Base-by-base conservation (phyloP, 2,113 vertebrate species). In the Dromas ardeola region DNA sequence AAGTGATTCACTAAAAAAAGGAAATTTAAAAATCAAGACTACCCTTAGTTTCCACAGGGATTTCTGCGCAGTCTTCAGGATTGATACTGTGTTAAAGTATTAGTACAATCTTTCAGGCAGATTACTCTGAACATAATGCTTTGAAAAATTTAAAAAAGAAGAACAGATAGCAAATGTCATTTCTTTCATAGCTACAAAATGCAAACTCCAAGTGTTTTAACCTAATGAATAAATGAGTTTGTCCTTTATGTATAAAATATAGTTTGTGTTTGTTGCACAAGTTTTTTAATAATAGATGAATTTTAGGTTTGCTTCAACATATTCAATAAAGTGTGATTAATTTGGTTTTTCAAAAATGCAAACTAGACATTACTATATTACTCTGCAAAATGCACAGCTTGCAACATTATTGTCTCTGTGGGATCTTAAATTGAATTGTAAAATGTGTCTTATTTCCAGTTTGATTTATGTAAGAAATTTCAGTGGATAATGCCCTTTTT, bases 301-400 rank as follows among this genome's bases (percentile, higher is more conserved):
- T 98, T 98, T 98, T 98, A 98, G 98, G 98, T 98, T 98, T 98
- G 97, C 95, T 98, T 97, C 97, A 98, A 98, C 80, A 77, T 98
- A 98, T 98, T 98, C 98, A 98, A 98, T 98, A 99, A 98, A 98
- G 98, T 98, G 98, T 98, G 98, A 98, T 99, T 99, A 98, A 98
- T 98, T 98, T 98, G 98, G 98, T 98, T 98, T 98, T 98, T 98
- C 98, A 98, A 98, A 98, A 98, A 98, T 98, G 98, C 98, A 98
- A 98, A 98, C 98, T 98, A 98, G 98, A 98, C 98, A 98, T 98
- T 98, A 98, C 98, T 98, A 98, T 98, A 98, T 98, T 98, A 98
- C 98, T 98, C 97, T 98, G 98, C 94, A 98, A 98, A 98, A 98
- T 98, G 98, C 98, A 98, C 98, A 98, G 98, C 98, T 98, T 98